Evolutionary conservation across 2,113 vertebrate genomes (phyloP).

Genomic region (Chlamydotis undulata): DNA sequence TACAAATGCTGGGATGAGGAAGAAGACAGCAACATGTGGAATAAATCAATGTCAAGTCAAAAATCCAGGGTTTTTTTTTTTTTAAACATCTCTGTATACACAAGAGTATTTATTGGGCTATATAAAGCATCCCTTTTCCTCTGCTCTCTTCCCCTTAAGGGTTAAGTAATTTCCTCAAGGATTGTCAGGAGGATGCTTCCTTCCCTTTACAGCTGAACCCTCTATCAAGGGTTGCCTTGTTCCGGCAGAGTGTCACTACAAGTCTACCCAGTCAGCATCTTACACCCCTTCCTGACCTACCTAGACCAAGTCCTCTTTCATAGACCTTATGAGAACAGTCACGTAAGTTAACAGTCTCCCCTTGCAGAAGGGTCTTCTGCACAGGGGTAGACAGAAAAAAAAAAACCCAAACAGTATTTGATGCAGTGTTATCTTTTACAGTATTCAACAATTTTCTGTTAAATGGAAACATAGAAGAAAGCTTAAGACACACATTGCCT

Average conservation of each 20-base stretch:
- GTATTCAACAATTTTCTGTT: not conserved
- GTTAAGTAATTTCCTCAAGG: constrained; percentile 28
- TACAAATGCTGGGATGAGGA: not conserved
- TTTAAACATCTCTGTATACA: not conserved
- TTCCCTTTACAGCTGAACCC: constrained; percentile 25
- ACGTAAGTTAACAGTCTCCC: not conserved
- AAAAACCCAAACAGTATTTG: not conserved
- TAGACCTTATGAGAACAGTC: not conserved
- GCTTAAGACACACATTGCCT: not conserved
- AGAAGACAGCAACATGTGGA: not conserved
- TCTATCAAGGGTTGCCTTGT: not conserved
- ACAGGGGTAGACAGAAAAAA: not conserved
- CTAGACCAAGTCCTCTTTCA: not conserved
- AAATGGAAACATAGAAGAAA: not conserved
- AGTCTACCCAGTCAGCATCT: not conserved
- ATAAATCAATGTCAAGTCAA: not conserved
- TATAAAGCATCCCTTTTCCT: not conserved
- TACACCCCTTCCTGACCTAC: not conserved
- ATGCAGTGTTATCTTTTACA: not conserved
- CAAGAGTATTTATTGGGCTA: not conserved
- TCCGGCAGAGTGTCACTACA: not conserved
- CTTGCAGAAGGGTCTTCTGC: not conserved
- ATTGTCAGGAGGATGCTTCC: constrained; percentile 31
- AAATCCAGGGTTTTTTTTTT: not conserved
- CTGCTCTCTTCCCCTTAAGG: not conserved